A percentile compares a stretch with the other conserved stretches of the same genome.
Evolutionary conservation across 1,140 invertebrate species (phyloP).

Genomic region (Zaprionus vittiger): DNA sequence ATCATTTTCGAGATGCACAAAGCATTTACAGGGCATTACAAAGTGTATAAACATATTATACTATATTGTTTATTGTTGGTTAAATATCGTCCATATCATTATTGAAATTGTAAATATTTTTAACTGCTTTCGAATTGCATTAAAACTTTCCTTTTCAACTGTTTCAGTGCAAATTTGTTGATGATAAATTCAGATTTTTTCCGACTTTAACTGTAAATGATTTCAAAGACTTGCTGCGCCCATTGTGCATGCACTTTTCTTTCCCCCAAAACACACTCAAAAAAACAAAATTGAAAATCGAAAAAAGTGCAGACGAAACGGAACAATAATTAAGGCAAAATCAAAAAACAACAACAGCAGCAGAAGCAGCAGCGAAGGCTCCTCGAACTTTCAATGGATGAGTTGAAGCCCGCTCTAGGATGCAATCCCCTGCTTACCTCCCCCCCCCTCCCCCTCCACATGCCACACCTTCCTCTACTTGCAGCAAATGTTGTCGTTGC

Average conservation of each 20-base stretch:
- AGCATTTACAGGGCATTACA: conserved; percentile 42
- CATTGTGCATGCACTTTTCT: conserved; percentile 40
- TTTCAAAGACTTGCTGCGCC: conserved; percentile 45
- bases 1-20: conserved; percentile 33
- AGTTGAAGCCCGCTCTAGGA: conserved; percentile 30
- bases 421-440: neutral
- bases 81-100: neutral
- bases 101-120: neutral
- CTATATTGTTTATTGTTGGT: no score
- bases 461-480: conserved; percentile 4
- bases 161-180: neutral
- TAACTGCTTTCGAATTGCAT: neutral
- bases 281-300: conserved; percentile 34
- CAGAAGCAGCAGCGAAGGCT: conserved; percentile 24
- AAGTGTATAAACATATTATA: conserved; percentile 42
- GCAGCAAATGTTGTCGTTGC: conserved; percentile 32
- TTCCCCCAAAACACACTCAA: conserved; percentile 28
- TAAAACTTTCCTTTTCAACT: neutral
- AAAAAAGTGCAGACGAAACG: conserved; percentile 68
- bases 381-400: conserved; percentile 56
- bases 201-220: conserved; percentile 49
- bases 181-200: no score
- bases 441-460: neutral
- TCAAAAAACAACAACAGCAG: conserved; percentile 40
- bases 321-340: conserved; percentile 81